A percentile compares a stretch with the other conserved stretches of the same genome.
phyloP scores from a whole-genome alignment of 2,113 vertebrate genomes.

The Ptilorrhoa leucosticta region DNA sequence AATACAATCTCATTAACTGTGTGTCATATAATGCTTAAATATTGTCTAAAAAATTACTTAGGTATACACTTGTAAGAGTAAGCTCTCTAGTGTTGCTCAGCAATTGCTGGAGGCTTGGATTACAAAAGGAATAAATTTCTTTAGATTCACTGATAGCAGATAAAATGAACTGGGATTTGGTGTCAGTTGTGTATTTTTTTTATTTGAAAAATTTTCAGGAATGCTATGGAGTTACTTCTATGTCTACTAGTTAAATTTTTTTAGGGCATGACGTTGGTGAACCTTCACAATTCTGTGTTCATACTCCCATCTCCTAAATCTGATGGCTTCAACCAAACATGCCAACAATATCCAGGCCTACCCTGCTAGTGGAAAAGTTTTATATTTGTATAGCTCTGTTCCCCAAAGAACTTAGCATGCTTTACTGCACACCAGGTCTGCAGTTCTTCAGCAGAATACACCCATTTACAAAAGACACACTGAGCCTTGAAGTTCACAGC shows the following conservation, averaged over 20 bases:
- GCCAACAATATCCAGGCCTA: not conserved
- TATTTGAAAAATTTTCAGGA: not conserved
- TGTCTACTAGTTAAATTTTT: not conserved
- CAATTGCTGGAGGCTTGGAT: not conserved
- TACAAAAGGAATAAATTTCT: not conserved
- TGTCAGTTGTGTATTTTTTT: not conserved
- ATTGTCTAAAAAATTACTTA: not conserved
- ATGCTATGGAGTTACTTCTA: not conserved
- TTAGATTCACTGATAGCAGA: not conserved
- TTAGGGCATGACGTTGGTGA: not conserved
- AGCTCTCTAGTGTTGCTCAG: not conserved
- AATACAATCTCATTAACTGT: not conserved
- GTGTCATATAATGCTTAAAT: not conserved
- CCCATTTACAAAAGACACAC: not conserved
- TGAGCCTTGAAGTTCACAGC: not conserved
- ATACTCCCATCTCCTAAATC: not conserved
- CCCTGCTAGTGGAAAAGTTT: not conserved
- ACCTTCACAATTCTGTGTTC: accelerated
- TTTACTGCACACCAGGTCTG: not conserved
- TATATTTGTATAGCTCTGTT: not conserved
- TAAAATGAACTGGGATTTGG: not conserved
- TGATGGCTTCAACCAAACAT: not conserved
- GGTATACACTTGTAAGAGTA: not conserved
- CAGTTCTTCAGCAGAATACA: not conserved
- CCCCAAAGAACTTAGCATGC: not conserved